Percentiles rank a stretch among this genome's conserved stretches.
phyloP scores from a whole-genome alignment of 2,888 invertebrate genomes.

The Mystacides longicornis region DNA sequence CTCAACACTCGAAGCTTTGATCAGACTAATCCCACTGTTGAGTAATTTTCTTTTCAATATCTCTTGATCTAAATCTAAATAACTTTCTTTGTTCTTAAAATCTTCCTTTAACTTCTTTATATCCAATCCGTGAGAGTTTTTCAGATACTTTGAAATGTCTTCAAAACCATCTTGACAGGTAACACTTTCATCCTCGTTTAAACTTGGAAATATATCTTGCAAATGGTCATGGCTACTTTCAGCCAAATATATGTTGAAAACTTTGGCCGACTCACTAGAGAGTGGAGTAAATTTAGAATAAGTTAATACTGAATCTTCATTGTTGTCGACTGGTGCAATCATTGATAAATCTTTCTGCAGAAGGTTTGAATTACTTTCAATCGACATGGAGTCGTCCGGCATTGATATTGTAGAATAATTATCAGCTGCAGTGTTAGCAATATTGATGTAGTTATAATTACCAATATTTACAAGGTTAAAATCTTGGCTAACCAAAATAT shows the following conservation, averaged over 20 bases:
- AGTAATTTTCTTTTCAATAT: not conserved
- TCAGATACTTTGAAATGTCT: slow-evolving; percentile 18
- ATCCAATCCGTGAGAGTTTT: slow-evolving; percentile 15
- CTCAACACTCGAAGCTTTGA: not conserved
- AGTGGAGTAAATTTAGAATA: not conserved
- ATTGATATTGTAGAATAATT: slow-evolving; percentile 11
- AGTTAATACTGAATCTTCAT: not conserved
- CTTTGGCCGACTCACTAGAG: not conserved
- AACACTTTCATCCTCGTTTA: slow-evolving; percentile 10
- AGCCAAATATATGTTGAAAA: slow-evolving; percentile 14
- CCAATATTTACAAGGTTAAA: slow-evolving; percentile 12
- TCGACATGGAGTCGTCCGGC: not conserved
- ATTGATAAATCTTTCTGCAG: not conserved
- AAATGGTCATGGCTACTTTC: slow-evolving; percentile 10
- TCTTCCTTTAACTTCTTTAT: slow-evolving; percentile 19
- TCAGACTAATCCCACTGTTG: not conserved
- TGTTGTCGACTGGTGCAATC: not conserved
- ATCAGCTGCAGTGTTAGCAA: slow-evolving; percentile 7
- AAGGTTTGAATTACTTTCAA: not conserved
- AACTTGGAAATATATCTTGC: slow-evolving; percentile 17
- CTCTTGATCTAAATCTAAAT: not conserved
- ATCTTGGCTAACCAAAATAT: slow-evolving; percentile 16
- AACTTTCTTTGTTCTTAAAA: slow-evolving; percentile 20
- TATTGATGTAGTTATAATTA: slow-evolving; percentile 7
- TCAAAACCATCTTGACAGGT: slow-evolving; percentile 13